Base-by-base conservation (phyloP, 2,888 invertebrate species). In the Hydropsyche betteni region DNA sequence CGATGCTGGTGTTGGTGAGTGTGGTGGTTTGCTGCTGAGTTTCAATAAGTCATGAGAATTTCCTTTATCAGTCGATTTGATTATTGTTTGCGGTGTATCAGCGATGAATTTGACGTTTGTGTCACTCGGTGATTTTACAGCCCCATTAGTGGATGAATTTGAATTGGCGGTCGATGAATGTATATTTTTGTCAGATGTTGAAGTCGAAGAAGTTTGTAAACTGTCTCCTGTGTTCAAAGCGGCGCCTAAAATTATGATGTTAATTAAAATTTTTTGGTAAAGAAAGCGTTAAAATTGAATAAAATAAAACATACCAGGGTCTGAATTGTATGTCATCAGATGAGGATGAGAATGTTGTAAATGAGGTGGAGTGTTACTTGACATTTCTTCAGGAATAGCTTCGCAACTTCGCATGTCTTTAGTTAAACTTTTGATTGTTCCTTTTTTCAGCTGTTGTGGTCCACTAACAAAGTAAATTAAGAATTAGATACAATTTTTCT, bases 361-460 rank as follows among this genome's bases (percentile, higher is more conserved):
- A 76, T 82, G 81, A 44, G 92, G 93, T 38, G 94, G 94, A 33
- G 93, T 93, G 8, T 91, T 91, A 84, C 93, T 90, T 85, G 84
- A 90, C 82, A 94, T 94, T 88, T 96, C 95, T 86, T 96, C 95
- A 8, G 95, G 95, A 82, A 96, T 96, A 75, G 95, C 94, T 85
- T 95, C 95, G 84, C 94, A 95, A 83, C 94, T 94, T 80, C 94
- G 90, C 90, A 92, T 91, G 84, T 93, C 94, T 84, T 93, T 93
- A 80, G 87, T 82, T 79, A 89, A 89, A 76, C 87, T 87, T 78
- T 90, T 91, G 86, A 94, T 94, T 69, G 85, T 84, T 76, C 89
- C 89, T 83, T 92, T 92, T 83, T 90, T 90, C 34, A 85, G 83
- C 81, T 88, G 89, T 80, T 86, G 81, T 77, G 87, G 80, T 80